Evolutionary conservation across 2,888 invertebrate species (phyloP).

Genomic region (Luffia ferchaultella): DNA sequence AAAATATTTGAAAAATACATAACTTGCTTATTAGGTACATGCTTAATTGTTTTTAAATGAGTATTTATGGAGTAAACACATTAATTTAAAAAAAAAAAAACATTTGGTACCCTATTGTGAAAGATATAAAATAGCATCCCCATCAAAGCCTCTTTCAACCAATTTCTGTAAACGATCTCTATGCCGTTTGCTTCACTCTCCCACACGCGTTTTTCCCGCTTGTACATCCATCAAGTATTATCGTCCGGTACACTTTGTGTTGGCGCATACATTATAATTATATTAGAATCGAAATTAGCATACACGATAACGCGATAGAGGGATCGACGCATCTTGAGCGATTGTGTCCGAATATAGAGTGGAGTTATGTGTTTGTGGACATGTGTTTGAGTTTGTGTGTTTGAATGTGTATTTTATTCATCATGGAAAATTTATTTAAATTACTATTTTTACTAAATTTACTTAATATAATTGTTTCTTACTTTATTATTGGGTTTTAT

Average conservation of each 20-base stretch:
- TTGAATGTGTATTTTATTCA: not conserved
- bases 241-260: conserved; percentile 29
- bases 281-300: conserved; percentile 36
- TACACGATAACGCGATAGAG: conserved; percentile 18
- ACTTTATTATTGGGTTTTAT: not conserved
- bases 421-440: not conserved
- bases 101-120: too few species aligned
- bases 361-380: not conserved
- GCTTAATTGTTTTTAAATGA: too few species aligned
- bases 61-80: too few species aligned
- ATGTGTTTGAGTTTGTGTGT: not conserved
- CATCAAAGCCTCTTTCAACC: too few species aligned
- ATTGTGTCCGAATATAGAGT: not conserved
- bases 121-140: too few species aligned
- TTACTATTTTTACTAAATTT: not conserved
- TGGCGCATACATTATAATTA: conserved; percentile 45
- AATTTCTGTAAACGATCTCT: too few species aligned
- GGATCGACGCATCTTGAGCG: conserved; percentile 17
- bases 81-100: too few species aligned
- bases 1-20: too few species aligned
- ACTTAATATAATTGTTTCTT: not conserved
- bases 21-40: too few species aligned
- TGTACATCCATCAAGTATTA: conserved; percentile 41
- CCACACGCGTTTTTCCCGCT: conserved; percentile 26
- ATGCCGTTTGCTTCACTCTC: conserved; percentile 26